Percentiles rank a stretch among this genome's conserved stretches.
Conservation (phyloP, 2,888 invertebrate species). For the Therioaphis trifolii region DNA sequence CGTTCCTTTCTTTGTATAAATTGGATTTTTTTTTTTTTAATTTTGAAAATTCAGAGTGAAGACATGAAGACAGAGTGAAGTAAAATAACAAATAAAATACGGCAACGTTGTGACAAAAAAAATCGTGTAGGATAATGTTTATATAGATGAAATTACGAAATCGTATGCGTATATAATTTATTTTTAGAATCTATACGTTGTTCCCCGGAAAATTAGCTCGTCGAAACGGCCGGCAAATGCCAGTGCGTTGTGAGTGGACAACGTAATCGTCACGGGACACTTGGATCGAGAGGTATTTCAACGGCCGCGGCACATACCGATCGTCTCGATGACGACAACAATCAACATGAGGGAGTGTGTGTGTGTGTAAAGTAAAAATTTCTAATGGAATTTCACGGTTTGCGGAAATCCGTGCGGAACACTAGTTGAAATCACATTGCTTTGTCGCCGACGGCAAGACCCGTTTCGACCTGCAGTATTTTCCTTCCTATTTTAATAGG, state of each 20-base stretch:
- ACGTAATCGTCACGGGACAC: background rate
- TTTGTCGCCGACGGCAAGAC: background rate
- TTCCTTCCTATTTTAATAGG: too few relatives aligned
- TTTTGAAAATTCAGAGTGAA: too few relatives aligned
- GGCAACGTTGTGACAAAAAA: too few relatives aligned
- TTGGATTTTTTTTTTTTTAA: too few relatives aligned
- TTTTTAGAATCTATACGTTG: too few relatives aligned
- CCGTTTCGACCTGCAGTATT: too few relatives aligned
- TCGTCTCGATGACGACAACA: constrained; percentile 3
- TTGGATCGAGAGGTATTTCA: background rate
- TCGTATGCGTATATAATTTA: too few relatives aligned
- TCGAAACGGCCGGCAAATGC: background rate
- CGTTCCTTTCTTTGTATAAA: too few relatives aligned
- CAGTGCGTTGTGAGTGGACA: background rate
- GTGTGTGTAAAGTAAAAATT: background rate
- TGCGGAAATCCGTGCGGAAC: background rate
- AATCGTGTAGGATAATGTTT: too few relatives aligned
- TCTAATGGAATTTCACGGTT: background rate
- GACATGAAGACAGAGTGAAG: too few relatives aligned
- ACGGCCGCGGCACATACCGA: background rate
- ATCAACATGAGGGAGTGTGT: background rate
- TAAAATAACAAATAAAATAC: too few relatives aligned
- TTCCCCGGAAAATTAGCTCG: constrained; percentile 7
- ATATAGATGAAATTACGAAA: too few relatives aligned
- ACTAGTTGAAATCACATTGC: background rate